A percentile compares a stretch with the other conserved stretches of the same genome.
phyloP scores from a whole-genome alignment of 1,140 invertebrate genomes.

The Bombus cullumanus region DNA sequence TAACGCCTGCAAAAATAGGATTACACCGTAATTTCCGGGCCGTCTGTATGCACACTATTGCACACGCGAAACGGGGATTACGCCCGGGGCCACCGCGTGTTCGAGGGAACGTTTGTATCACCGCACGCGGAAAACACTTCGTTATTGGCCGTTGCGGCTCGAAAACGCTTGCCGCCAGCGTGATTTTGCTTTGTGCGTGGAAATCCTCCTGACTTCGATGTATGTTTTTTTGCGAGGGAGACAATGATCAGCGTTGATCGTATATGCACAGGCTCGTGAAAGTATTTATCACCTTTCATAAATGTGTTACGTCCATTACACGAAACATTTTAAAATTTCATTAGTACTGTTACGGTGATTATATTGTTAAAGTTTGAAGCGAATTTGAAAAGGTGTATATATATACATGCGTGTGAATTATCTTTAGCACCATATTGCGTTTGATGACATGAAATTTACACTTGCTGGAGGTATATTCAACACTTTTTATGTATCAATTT shows the following conservation, averaged over 20 bases:
- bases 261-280: background rate
- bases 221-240: background rate
- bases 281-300: background rate
- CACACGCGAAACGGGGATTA: constrained; percentile 23
- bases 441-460: too few species aligned
- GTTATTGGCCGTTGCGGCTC: constrained; percentile 11
- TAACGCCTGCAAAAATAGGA: constrained; percentile 54
- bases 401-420: too few species aligned
- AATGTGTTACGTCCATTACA: background rate
- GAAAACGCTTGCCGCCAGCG: background rate
- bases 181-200: background rate
- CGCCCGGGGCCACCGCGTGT: background rate
- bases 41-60: background rate
- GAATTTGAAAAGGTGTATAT: background rate
- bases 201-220: background rate
- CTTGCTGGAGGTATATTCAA: too few species aligned
- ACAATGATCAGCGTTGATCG: background rate
- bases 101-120: background rate
- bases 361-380: background rate
- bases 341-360: background rate
- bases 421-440: too few species aligned
- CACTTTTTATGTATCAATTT: too few species aligned
- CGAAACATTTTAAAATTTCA: too few species aligned
- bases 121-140: background rate
- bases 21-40: constrained; percentile 47